Conservation (phyloP, 2,113 vertebrate genomes). For the Galbula dea region DNA sequence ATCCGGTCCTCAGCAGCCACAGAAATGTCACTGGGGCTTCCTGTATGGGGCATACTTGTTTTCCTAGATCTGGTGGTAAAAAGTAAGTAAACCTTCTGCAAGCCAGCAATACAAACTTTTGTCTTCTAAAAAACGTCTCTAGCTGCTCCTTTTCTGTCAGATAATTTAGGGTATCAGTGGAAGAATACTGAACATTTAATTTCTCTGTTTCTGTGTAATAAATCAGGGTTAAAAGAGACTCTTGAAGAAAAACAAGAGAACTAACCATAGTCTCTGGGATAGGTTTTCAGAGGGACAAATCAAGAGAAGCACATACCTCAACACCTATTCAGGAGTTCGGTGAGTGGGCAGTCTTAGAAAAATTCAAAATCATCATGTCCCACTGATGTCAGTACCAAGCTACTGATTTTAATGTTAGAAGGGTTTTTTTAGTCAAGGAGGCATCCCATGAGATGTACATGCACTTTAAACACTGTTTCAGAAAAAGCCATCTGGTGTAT, state of each 20-base stretch:
- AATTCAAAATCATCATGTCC: neutral
- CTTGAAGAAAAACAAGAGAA: constrained; percentile 1
- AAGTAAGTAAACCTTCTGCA: neutral
- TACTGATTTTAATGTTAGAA: neutral
- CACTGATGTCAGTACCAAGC: neutral
- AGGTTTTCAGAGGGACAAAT: neutral
- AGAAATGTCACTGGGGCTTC: neutral
- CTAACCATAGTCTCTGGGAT: neutral
- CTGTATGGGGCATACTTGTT: neutral
- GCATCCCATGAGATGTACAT: neutral
- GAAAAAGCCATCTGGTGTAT: neutral
- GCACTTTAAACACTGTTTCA: neutral
- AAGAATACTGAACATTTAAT: neutral
- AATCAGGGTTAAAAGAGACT: neutral
- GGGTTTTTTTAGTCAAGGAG: neutral
- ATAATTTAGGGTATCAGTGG: neutral
- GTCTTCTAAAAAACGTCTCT: neutral
- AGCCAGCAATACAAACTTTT: neutral
- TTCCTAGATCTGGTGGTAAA: neutral
- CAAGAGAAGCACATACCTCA: neutral
- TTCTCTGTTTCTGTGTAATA: neutral
- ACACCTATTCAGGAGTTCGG: neutral
- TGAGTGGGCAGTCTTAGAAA: neutral
- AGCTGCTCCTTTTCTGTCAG: neutral
- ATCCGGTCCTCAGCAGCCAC: neutral